Evolutionary conservation across 2,888 invertebrate genomes (phyloP), one percentile per base, ranked within the genome.

Genomic region (Lepidochitona cinerea): DNA sequence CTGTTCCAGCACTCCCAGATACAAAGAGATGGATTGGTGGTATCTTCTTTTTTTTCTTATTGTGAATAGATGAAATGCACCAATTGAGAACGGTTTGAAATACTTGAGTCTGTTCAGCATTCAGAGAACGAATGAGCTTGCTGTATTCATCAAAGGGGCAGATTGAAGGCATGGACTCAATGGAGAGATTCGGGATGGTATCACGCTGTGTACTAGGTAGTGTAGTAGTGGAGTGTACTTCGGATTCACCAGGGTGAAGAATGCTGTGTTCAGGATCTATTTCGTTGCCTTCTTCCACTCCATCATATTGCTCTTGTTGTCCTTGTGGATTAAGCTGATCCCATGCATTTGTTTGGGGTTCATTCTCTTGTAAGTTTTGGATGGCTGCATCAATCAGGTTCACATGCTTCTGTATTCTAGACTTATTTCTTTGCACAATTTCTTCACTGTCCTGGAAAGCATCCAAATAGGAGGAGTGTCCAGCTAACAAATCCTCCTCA

Each of bases 1-100:
- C 77, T 32, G 75, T 77, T 5, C 77, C 77, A 35, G 72, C 75
- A 37, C 77, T 74, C 23, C 77, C 77, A 14, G 75, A 68, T 18
- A 77, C 69, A 65, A 75, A 77, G 2, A 77, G 36, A 74, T 70
- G 74, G 35, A 75, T 29, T 32, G 74, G 73, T 26, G 67, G 72
- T 67, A 66, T 66, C 37, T 66, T 52, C 35, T 23, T 66, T 54
- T 65, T 73, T 36, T 69, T 64, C 26, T 73, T 73, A 26, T 35
- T 73, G 52, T 73, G 66, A 26, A 65, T 71, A 36, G 41, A 67
- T 29, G 65, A 37, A 66, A 71, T 66, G 36, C 73, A 73, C 73
- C 73, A 73, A n/a, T 69, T 70, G 7, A 70, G 67, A 14, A 70
- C 37, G 26, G 65, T 53, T 35, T 73, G 70, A 26, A 73, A 59